phyloP scores from a whole-genome alignment of 2,797 vertebrate species.

The Cheirogaleus major region DNA sequence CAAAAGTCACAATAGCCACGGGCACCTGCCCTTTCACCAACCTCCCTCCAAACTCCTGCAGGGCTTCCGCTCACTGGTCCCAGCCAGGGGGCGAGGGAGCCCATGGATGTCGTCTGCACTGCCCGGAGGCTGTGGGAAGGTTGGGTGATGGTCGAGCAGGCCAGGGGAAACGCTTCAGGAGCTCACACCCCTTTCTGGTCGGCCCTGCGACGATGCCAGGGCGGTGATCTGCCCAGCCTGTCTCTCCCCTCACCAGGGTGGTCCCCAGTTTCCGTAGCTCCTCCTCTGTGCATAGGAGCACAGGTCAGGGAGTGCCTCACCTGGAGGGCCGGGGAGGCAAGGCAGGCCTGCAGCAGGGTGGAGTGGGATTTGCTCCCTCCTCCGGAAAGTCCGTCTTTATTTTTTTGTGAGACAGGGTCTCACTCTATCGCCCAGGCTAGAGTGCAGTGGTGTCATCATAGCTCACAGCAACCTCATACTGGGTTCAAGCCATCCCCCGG shows the following conservation, averaged over 20 bases:
- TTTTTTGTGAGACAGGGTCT: too few species aligned
- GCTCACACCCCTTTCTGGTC: background rate
- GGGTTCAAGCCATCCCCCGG: too few species aligned
- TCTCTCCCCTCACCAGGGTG: background rate
- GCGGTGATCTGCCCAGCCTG: background rate
- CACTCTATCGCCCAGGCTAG: too few species aligned
- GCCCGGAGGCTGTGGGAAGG: background rate
- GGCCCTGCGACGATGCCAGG: background rate
- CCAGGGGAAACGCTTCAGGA: background rate
- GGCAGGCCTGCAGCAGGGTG: background rate
- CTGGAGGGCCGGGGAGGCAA: background rate
- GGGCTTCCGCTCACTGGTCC: background rate
- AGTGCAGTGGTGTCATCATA: too few species aligned
- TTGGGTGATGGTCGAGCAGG: background rate
- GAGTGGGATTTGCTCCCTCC: background rate
- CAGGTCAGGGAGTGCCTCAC: accelerated
- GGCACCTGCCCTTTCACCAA: background rate
- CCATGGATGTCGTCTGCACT: accelerated
- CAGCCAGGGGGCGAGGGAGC: background rate
- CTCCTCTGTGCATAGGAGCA: background rate
- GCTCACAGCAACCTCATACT: too few species aligned
- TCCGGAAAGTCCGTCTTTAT: background rate
- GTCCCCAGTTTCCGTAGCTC: background rate
- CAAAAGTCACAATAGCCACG: background rate
- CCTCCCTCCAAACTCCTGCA: background rate